Evolutionary conservation across 30 jellyfish, hydroid and myxozoan species (phyloP).

Genomic region (Calvadosia cruxmelitensis): DNA sequence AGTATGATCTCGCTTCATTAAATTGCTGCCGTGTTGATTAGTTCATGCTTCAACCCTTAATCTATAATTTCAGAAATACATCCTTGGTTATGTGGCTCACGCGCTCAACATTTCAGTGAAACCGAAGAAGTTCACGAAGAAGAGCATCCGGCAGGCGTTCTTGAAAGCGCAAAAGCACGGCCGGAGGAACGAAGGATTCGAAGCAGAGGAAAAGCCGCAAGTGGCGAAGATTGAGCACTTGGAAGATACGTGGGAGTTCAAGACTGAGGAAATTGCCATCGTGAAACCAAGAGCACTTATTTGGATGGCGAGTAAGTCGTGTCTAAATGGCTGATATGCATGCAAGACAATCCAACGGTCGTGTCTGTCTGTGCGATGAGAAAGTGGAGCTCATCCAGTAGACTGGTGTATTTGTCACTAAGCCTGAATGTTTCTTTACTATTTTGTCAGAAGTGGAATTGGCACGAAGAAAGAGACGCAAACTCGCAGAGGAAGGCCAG

Average conservation of each 20-base stretch:
- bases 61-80: conserved; percentile 17
- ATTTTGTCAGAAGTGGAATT: not conserved
- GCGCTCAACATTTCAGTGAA: conserved; percentile 24
- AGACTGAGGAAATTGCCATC: not conserved
- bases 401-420: too few relatives aligned
- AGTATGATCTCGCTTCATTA: not conserved
- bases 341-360: too few relatives aligned
- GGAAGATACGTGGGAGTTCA: not conserved
- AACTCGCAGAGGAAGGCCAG: not conserved
- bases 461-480: not conserved
- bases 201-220: not conserved
- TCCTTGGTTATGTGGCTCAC: conserved; percentile 40
- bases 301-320: not conserved
- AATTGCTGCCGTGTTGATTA: not conserved
- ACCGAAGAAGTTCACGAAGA: conserved; percentile 4
- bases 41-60: not conserved
- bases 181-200: not conserved
- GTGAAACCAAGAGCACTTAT: not conserved
- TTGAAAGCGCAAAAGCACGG: not conserved
- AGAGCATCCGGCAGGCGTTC: not conserved
- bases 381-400: too few relatives aligned
- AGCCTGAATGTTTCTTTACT: too few relatives aligned
- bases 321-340: too few relatives aligned
- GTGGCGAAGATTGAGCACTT: not conserved
- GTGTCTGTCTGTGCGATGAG: too few relatives aligned